Evolutionary conservation across 2,797 vertebrate genomes (phyloP).

Genomic region (Channallabes apus): DNA sequence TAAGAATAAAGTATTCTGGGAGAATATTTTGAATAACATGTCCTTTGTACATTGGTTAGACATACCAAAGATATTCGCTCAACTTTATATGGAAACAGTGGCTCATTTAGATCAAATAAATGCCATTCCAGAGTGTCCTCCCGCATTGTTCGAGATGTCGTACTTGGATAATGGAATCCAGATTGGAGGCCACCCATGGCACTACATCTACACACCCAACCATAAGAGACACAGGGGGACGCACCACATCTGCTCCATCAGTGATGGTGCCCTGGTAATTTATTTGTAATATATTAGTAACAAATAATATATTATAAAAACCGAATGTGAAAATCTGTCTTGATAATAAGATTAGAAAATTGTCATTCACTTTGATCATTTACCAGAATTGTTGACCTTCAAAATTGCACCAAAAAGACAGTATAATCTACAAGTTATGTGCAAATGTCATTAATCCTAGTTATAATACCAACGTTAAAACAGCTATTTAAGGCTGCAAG

Average conservation of each 20-base stretch:
- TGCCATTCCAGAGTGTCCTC: constrained; percentile 77
- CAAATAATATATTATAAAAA: background rate
- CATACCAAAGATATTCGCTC: background rate
- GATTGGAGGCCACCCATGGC: constrained; percentile 94
- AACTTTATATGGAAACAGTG: background rate
- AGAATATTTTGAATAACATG: background rate
- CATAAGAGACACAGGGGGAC: constrained; percentile 86
- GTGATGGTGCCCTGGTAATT: constrained; percentile 85
- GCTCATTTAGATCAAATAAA: background rate
- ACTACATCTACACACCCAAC: constrained; percentile 94
- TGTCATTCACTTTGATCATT: background rate
- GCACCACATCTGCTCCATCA: constrained; percentile 90
- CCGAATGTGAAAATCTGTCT: background rate
- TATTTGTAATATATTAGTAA: background rate
- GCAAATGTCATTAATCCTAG: background rate
- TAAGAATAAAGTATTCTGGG: background rate
- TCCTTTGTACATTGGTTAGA: background rate
- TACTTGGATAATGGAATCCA: constrained; percentile 87
- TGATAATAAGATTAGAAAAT: background rate
- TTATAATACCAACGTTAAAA: background rate
- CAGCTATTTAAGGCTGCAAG: background rate
- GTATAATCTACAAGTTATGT: background rate
- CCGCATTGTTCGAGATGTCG: constrained; percentile 88
- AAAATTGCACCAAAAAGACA: background rate
- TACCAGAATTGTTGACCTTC: background rate